Evolutionary conservation across 2,113 vertebrate genomes (phyloP), one percentile per base, ranked within the genome.

Genomic region (Ctenomys sociabilis): DNA sequence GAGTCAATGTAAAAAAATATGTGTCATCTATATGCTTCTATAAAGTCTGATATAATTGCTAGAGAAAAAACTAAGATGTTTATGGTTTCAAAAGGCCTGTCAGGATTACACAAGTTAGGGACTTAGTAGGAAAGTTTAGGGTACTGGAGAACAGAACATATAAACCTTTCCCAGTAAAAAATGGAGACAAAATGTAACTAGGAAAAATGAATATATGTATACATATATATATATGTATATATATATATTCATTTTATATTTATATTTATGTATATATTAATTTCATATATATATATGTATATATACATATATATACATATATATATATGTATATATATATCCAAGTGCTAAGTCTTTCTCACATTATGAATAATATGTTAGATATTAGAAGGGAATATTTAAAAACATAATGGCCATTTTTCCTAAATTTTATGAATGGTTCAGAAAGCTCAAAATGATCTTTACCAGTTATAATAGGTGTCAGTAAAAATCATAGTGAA

Each of bases 101-200:
- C 11, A 11, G 9, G 5, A 1, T 59, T 0, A 45, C 6, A 89
- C 12, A 7, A 63, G n/a, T 57, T 66, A 30, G 12, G 2, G 1
- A 57, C 6, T 77, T 77, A 45, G 1, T 77, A 57, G 30, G 7
- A 85, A 63, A 84, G 11, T 22, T 57, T 45, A 72, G 13, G 40
- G 14, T 81, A 72, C 16, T 63, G 61, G 52, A 95, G 28, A 92
- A 57, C 16, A 88, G 5, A n/a, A 10, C 7, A 68, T 61, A 37
- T 17, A 61, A 87, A 81, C 2, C 75, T 49, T 30, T 11, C 5
- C 88, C 21, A 64, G 37, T 22, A 43, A 24, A 92, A 59, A 11
- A 22, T 7, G 5, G 21, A 68, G 19, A 81, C 1, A 2, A 22
- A 64, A 95, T 64, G 21, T 72, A 45, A 57, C 7, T 66, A 14